Conservation (phyloP, 2,113 vertebrate species). For the Empidonax alnorum region DNA sequence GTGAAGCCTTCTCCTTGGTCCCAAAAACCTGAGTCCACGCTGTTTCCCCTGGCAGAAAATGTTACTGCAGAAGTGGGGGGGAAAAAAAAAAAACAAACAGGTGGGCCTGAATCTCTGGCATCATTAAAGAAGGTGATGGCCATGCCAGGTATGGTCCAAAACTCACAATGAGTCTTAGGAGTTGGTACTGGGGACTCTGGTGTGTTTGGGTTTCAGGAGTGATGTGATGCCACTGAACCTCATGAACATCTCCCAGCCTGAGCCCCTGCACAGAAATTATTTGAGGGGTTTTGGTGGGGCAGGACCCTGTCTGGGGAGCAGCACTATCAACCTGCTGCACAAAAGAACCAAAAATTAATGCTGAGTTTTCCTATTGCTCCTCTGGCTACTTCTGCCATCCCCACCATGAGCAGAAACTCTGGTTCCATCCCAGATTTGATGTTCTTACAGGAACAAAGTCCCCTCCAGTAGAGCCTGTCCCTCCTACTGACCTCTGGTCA, state of each 20-base stretch:
- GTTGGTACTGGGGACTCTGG: not conserved
- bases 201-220: not conserved
- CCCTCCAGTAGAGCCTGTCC: not conserved
- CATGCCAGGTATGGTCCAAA: not conserved
- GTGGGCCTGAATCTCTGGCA: not conserved
- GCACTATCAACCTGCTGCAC: not conserved
- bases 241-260: not conserved
- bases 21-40: not conserved
- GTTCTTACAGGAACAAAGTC: not conserved
- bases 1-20: not conserved
- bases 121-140: not conserved
- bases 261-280: not conserved
- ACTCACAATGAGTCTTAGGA: not conserved
- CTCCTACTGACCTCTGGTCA: not conserved
- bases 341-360: not conserved
- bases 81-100: not conserved
- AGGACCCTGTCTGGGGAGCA: not conserved
- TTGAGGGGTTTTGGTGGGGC: not conserved
- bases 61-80: not conserved
- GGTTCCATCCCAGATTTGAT: not conserved
- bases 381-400: not conserved
- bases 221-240: not conserved
- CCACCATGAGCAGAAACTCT: rapidly evolving
- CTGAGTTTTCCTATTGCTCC: not conserved
- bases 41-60: not conserved